A percentile compares a stretch with the other conserved stretches of the same genome.
Evolutionary conservation across 2,113 vertebrate genomes (phyloP).

Genomic region (Rhinoptilus africanus): DNA sequence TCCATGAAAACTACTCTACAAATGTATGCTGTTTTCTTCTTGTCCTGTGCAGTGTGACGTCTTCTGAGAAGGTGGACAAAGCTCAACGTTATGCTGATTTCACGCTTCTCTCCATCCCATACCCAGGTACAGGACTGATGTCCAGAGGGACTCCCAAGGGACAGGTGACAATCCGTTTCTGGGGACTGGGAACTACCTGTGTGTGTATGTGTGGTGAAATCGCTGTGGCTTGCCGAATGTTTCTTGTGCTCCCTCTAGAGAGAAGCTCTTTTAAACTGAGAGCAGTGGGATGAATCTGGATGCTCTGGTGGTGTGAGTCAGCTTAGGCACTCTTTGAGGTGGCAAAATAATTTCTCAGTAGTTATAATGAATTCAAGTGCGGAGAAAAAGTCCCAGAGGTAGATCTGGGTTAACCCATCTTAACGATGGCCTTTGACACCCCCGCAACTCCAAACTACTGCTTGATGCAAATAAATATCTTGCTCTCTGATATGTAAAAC

Average conservation of each 20-base stretch:
- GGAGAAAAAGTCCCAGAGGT: not conserved
- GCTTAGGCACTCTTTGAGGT: not conserved
- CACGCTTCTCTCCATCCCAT: constrained; percentile 95
- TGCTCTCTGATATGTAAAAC: not conserved
- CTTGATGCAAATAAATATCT: not conserved
- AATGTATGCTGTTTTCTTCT: constrained; percentile 5
- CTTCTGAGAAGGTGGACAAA: constrained; percentile 98
- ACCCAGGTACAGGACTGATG: constrained; percentile 85
- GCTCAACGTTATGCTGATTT: constrained; percentile 98
- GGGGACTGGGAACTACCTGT: not conserved
- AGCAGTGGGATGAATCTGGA: not conserved
- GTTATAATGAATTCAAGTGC: not conserved
- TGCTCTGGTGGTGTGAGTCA: not conserved
- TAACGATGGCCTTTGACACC: not conserved
- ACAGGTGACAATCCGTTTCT: constrained; percentile 25
- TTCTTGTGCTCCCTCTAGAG: not conserved
- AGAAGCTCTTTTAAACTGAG: not conserved
- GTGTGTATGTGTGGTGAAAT: not conserved
- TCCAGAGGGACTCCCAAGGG: constrained; percentile 25
- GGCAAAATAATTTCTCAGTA: not conserved
- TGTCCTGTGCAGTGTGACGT: constrained; percentile 86
- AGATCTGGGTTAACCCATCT: not conserved
- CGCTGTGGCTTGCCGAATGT: not conserved
- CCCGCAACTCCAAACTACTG: not conserved
- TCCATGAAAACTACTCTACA: not conserved